Evolutionary conservation across 2,888 invertebrate genomes (phyloP).

Genomic region (Drosophila percnosoma): DNA sequence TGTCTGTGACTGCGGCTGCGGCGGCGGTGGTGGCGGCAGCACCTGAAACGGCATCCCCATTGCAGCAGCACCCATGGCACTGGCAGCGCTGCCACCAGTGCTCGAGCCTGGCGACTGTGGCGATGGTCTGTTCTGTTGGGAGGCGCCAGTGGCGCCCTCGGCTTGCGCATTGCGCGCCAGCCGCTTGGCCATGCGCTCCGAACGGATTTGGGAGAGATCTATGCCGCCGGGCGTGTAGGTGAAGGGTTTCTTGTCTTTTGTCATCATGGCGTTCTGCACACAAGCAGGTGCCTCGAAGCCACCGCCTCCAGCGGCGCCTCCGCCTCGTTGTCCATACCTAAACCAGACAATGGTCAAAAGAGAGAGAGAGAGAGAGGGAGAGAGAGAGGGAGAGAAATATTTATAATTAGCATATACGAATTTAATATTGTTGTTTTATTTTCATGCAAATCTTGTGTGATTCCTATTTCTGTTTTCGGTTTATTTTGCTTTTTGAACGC

Average conservation of each 20-base stretch:
- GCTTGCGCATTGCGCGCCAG: slow-evolving; percentile 89
- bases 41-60: slow-evolving; percentile 78
- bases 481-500: slow-evolving; percentile 24
- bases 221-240: slow-evolving; percentile 98
- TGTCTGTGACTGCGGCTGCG: slow-evolving; percentile 66
- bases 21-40: slow-evolving; percentile 86
- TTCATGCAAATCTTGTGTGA: slow-evolving; percentile 55
- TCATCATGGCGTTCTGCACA: slow-evolving; percentile 97
- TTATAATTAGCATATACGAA: slow-evolving; percentile 36
- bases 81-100: slow-evolving; percentile 83
- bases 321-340: slow-evolving; percentile 84
- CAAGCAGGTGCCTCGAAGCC: slow-evolving; percentile 92
- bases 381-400: background rate
- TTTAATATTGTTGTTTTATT: slow-evolving; percentile 28
- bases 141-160: slow-evolving; percentile 88
- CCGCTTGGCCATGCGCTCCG: slow-evolving; percentile 94
- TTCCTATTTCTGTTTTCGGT: slow-evolving; percentile 3
- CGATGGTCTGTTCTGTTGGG: slow-evolving; percentile 86
- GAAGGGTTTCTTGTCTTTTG: slow-evolving; percentile 97
- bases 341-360: slow-evolving; percentile 25
- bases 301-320: slow-evolving; percentile 70
- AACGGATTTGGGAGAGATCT: slow-evolving; percentile 94
- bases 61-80: slow-evolving; percentile 78
- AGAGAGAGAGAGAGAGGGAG: background rate
- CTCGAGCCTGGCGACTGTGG: slow-evolving; percentile 75